Evolutionary conservation across 2,888 invertebrate genomes (phyloP).

Genomic region (Drosophila nr. medialis): DNA sequence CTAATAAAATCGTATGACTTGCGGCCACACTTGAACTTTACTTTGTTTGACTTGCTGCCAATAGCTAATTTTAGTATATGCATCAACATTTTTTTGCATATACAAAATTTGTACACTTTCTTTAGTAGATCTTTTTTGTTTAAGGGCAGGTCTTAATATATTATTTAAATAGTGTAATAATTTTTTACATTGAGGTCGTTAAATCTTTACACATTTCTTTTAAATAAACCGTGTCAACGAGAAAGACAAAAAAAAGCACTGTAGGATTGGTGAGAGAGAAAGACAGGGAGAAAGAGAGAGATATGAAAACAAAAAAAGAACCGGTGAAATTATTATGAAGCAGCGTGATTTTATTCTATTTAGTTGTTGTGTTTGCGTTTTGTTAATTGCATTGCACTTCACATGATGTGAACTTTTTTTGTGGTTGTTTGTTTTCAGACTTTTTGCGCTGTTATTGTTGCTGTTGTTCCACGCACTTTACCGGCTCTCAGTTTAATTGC

Average conservation of each 20-base stretch:
- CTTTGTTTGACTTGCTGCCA: constrained; percentile 29
- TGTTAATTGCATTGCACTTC: constrained; percentile 37
- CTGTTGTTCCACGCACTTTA: constrained; percentile 38
- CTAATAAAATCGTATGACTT: constrained; percentile 8
- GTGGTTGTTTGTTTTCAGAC: constrained; percentile 18
- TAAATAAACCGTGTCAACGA: constrained; percentile 14
- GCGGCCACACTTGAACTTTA: constrained; percentile 15
- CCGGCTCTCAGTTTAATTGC: constrained; percentile 49
- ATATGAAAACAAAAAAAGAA: neutral
- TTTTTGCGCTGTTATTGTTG: constrained; percentile 15
- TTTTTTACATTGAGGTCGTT: constrained; percentile 10
- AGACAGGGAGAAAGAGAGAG: neutral
- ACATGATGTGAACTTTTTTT: constrained; percentile 27
- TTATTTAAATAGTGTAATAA: neutral
- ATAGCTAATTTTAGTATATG: constrained; percentile 1
- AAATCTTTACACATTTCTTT: neutral
- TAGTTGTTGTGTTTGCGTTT: constrained; percentile 30
- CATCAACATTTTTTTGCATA: constrained; percentile 2
- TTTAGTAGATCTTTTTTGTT: constrained; percentile 11
- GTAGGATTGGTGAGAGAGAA: neutral
- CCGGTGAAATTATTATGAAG: constrained; percentile 36
- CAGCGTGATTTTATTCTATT: constrained; percentile 21
- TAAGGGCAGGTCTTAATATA: constrained; percentile 6
- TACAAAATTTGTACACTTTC: constrained; percentile 5
- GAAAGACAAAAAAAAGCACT: neutral